Evolutionary conservation across 2,888 invertebrate species (phyloP), one percentile per base, ranked within the genome.

Genomic region (Helleia helle): DNA sequence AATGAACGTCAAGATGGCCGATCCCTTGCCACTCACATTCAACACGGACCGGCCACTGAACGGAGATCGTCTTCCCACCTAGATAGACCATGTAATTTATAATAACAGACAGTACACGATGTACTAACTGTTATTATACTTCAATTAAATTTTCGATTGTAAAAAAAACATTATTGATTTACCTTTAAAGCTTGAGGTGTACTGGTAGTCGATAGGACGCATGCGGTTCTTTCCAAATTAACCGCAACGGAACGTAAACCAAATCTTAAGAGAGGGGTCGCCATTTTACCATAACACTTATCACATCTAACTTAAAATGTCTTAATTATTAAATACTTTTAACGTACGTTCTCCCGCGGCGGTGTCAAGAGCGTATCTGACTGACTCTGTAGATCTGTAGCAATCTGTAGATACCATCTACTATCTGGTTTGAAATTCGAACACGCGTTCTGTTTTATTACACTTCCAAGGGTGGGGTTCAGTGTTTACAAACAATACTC

Each of bases 191-290:
- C 70, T 53, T 59, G 72, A 36, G 72, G 72, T 30, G 59, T 63
- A 65, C 65, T 70, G 50, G 58, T 50, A 48, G 28, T 44, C 4
- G 47, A 40, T 12, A 49, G 36, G 4, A 72, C 55, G 42, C 69
- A 68, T 11, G 70, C 73, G 52, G 65, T 68, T 53, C 67, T 73
- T 50, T 83, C 85, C 47, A 77, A 55, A 49, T 67, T 70, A 36
- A 69, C 56, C 41, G 63, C 63, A 24, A 61, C 59, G 15, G 70
- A 62, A 52, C 71, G 65, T 40, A 79, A 52, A 54, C 85, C 81
- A 44, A 75, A 58, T 56, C 80, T 69, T 55, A 81, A 62, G 38
- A 86, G 49, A 9, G 85, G 76, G 42, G 79, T 62, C 58, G 86
- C 86, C 86, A 86, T 86, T 55, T 69, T 71, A 38, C 34, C 47